Base-by-base conservation (phyloP, 2,797 vertebrate genomes). In the Myotis myotis region DNA sequence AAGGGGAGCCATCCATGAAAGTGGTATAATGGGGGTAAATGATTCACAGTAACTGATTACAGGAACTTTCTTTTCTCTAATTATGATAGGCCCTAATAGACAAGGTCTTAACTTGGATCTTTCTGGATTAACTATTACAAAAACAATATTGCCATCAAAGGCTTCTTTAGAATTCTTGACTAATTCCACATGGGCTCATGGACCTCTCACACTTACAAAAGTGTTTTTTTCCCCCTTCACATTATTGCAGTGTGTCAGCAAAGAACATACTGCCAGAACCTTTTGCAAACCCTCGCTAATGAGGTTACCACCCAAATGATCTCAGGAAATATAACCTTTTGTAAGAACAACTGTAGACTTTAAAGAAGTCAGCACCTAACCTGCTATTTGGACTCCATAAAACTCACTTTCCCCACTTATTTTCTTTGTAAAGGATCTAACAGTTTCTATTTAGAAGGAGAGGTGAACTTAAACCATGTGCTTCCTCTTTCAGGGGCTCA, bases 361-460 rank as follows among this genome's bases (percentile, higher is more conserved):
- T n/a, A 85, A 92, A 71, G 66, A 80, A 91, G 19, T 25, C 20
- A 51, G 72, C 60, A 38, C 20, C 15, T 36, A 4, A 22, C 17
- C 81, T 80, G 47, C 30, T 28, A 36, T 93, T 78, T 90, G 74
- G 36, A 85, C 6, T 71, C 17, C 74, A 15, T 70, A 85, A 79
- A 88, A 33, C 28, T 85, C 71, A 80, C 25, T 62, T 90, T 72
- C 25, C 20, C 6, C 33, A 19, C 66, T 60, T 41, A 4, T 64
- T 89, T 44, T 64, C 38, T 71, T 81, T 85, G 44, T 44, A 72
- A 74, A 90, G 25, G 36, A 68, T 94, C 15, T 70, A 60, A 79
- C 82, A 75, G 30, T 51, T 95, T 90, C 53, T 71, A 80, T 38
- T 94, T 89, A 57, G 81, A 93, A 81, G 30, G 51, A 57, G 68